These are phyloP conservation scores for Brachionus sp. DNA, from an alignment of 1,140 invertebrate genomes.

Conservation along the genomic window DNA sequence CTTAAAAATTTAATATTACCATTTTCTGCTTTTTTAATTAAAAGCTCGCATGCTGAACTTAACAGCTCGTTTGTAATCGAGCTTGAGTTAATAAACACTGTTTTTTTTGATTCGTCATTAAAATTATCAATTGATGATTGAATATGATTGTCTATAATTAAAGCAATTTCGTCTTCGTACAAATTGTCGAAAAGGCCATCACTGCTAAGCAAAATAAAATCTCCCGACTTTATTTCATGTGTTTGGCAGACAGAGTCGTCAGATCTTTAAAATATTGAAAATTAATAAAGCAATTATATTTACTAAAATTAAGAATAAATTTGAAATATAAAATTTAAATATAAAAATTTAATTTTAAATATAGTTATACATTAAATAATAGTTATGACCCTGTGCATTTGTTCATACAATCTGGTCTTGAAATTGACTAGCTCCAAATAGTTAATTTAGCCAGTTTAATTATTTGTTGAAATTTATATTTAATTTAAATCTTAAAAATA, in stretches of 20 bases:
- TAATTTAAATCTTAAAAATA: no score
- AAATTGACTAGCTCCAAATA: no score
- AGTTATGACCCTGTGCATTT: no score
- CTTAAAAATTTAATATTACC: not conserved
- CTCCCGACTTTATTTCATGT: slow-evolving; percentile 85
- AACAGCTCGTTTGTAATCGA: slow-evolving; percentile 8
- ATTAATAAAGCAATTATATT: no score
- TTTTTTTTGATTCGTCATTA: not conserved
- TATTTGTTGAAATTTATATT: no score
- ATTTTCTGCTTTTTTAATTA: slow-evolving; percentile 10
- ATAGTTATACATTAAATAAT: no score
- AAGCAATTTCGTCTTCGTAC: slow-evolving; percentile 75
- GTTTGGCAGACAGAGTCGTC: slow-evolving; percentile 83
- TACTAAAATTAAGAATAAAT: no score
- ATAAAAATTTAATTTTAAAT: not conserved
- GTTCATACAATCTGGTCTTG: no score
- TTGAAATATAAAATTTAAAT: no score
- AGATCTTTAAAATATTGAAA: slow-evolving; percentile 64
- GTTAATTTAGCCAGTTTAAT: no score
- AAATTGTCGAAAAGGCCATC: slow-evolving; percentile 98
- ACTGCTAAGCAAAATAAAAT: slow-evolving; percentile 89
- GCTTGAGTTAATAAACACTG: not conserved
- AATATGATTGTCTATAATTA: slow-evolving; percentile 38
- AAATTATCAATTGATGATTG: not conserved
- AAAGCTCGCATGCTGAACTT: not conserved